Evolutionary conservation across 2,797 vertebrate species (phyloP).

Genomic region (Rhincodon typus): DNA sequence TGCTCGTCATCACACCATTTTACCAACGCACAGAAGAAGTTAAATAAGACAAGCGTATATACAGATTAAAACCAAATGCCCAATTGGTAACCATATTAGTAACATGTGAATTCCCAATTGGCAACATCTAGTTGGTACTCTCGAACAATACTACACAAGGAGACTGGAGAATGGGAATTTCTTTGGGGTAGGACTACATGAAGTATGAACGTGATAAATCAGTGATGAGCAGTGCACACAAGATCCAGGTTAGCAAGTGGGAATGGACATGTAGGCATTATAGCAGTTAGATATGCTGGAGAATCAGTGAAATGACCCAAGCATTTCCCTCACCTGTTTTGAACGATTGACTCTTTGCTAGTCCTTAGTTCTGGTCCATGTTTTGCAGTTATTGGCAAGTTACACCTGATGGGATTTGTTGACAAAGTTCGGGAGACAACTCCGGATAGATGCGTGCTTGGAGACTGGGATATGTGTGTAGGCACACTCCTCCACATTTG

Average conservation of each 20-base stretch:
- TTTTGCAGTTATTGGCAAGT: neutral
- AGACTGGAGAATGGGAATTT: neutral
- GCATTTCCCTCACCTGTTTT: neutral
- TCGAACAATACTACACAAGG: neutral
- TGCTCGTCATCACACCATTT: neutral
- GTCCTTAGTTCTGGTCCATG: neutral
- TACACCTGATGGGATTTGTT: neutral
- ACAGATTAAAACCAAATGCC: neutral
- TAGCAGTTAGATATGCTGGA: neutral
- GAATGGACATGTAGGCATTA: neutral
- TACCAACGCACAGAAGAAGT: neutral
- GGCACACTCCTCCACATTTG: neutral
- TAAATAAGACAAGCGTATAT: neutral
- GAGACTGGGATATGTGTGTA: neutral
- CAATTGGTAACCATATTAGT: neutral
- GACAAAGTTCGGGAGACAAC: neutral
- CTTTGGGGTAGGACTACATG: neutral
- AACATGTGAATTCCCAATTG: neutral
- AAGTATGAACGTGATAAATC: neutral
- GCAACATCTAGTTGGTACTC: neutral
- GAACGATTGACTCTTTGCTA: neutral
- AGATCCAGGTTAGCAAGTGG: neutral
- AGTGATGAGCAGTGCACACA: neutral
- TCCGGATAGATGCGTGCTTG: neutral
- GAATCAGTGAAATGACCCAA: neutral